Percentiles rank a stretch among this genome's conserved stretches.
Evolutionary conservation across 92 coral and sea anemone species (phyloP).

Genomic region (Meandrina meandrites): DNA sequence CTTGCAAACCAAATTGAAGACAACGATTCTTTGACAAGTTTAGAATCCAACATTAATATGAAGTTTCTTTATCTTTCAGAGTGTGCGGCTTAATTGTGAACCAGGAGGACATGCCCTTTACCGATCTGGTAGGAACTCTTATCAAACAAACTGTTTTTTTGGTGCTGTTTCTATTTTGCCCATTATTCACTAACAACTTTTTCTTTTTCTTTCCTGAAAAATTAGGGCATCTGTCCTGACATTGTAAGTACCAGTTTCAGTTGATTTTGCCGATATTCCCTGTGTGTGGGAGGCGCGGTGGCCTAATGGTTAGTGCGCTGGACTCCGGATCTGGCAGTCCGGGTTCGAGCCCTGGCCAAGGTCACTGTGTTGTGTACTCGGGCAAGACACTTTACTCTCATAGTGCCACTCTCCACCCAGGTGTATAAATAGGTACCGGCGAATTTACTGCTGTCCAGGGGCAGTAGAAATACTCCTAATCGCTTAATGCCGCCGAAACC

Average conservation of each 20-base stretch:
- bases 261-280: background rate
- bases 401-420: no score
- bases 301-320: no score
- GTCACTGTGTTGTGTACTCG: background rate
- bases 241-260: constrained; percentile 75
- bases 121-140: constrained; percentile 73
- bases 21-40: no score
- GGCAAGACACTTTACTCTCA: no score
- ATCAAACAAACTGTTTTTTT: background rate
- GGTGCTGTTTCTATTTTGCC: background rate
- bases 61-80: constrained; percentile 38
- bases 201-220: background rate
- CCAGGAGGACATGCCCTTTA: constrained; percentile 98
- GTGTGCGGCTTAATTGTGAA: constrained; percentile 94
- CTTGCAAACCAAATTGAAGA: background rate
- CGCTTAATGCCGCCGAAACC: no score
- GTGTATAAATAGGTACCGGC: no score
- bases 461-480: no score
- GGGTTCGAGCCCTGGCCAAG: no score
- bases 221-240: constrained; percentile 96
- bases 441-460: no score
- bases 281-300: no score
- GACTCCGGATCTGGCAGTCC: no score
- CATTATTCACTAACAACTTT: background rate
- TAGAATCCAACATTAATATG: background rate